Evolutionary conservation across 2,113 vertebrate species (phyloP).

Genomic region (Phycodurus eques): DNA sequence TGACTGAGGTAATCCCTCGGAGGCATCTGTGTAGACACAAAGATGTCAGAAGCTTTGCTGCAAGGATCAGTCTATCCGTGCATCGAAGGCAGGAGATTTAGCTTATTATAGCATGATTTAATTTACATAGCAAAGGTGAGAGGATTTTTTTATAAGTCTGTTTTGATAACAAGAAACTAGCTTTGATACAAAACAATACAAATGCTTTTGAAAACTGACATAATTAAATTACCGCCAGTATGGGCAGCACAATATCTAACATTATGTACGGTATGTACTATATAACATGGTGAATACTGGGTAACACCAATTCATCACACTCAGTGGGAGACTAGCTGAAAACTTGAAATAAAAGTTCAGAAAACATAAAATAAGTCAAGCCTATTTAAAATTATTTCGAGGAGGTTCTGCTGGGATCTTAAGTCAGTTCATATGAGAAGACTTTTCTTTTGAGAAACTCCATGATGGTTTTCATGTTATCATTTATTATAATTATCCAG

Average conservation of each 20-base stretch:
- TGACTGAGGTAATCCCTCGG: slow-evolving; percentile 64
- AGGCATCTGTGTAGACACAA: slow-evolving; percentile 47
- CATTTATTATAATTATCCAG: background rate
- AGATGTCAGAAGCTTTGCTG: slow-evolving; percentile 61
- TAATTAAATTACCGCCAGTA: slow-evolving; percentile 57
- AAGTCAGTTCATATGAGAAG: background rate
- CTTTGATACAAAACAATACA: slow-evolving; percentile 47
- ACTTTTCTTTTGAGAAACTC: background rate
- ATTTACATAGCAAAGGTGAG: slow-evolving; percentile 57
- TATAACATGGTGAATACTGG: background rate
- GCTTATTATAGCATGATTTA: slow-evolving; percentile 70
- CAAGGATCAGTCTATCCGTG: slow-evolving; percentile 54
- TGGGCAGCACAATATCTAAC: slow-evolving; percentile 41
- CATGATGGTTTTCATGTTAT: background rate
- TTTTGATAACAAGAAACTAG: slow-evolving; percentile 61
- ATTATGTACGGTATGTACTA: slow-evolving; percentile 21
- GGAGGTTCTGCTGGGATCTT: background rate
- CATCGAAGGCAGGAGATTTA: slow-evolving; percentile 53
- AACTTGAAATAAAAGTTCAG: background rate
- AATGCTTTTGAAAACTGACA: slow-evolving; percentile 48
- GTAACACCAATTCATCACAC: slow-evolving; percentile 56
- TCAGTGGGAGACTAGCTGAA: slow-evolving; percentile 22
- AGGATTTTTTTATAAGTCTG: slow-evolving; percentile 32
- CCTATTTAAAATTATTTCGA: background rate
- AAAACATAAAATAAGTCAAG: background rate